Percentiles rank a stretch among this genome's conserved stretches.
Conservation (phyloP, 2,888 invertebrate species). For the Agrochola litura region DNA sequence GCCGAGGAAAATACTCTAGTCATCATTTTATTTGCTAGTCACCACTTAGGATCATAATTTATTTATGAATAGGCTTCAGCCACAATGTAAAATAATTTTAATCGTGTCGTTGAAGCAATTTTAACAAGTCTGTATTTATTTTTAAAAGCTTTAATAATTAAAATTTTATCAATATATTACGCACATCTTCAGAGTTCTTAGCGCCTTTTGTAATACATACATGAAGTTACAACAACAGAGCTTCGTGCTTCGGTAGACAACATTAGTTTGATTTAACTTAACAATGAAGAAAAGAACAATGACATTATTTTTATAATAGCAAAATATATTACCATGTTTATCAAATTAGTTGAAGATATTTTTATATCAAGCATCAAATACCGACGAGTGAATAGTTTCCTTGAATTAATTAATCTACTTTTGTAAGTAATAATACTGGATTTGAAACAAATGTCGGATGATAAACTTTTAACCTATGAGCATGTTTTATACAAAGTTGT, state of each 20-base stretch:
- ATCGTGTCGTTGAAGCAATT: background rate
- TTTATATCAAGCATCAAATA: constrained; percentile 35
- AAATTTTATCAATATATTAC: background rate
- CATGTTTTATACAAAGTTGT: constrained; percentile 42
- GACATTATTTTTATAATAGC: constrained; percentile 43
- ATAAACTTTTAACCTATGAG: constrained; percentile 57
- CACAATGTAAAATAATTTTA: background rate
- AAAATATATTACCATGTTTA: constrained; percentile 6
- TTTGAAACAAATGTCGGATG: constrained; percentile 52
- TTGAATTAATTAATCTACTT: constrained; percentile 28
- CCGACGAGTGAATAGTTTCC: constrained; percentile 24
- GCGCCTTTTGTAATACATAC: background rate
- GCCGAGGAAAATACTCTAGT: constrained; percentile 39
- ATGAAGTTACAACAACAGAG: background rate
- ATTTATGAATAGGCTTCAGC: constrained; percentile 3
- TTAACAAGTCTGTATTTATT: constrained; percentile 1
- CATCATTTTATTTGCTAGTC: constrained; percentile 22
- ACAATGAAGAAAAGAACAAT: background rate
- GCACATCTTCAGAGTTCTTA: background rate
- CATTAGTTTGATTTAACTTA: background rate
- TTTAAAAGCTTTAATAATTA: constrained; percentile 1
- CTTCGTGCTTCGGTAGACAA: background rate
- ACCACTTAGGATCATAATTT: background rate
- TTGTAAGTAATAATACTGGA: constrained; percentile 50
- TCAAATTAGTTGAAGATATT: constrained; percentile 39